Evolutionary conservation across 2,888 invertebrate genomes (phyloP), one percentile per base, ranked within the genome.

Genomic region (Drosophila mercatorum): DNA sequence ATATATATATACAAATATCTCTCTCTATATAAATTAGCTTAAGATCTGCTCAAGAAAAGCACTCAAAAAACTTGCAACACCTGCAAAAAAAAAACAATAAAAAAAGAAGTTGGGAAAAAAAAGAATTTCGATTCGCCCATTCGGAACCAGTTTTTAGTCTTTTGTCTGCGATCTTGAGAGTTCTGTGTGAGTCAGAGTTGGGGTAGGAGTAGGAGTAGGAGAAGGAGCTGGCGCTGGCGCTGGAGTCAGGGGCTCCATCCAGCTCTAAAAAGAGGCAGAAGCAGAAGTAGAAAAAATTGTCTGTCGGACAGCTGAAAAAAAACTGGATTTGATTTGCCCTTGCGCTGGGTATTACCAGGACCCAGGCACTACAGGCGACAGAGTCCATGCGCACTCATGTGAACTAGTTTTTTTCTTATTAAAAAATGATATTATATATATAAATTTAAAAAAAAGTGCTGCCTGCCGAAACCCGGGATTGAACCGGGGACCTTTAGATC

Each of bases 401-500:
- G 31, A 34, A 34, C 31, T 34, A 28, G 28, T 28, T 28, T 6
- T 34, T 34, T 34, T 34, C 6, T 5, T 34, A 34, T n/a, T 28
- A 28, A 28, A 28, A 28, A 28, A 28, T 28, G 17, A 17, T 17
- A 17, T 28, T 8, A 49, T 12, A 52, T 7, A 38, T 0, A 8
- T 8, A 38, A 40, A 12, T 10, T 5, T 10, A 12, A 14, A 22
- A 8, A 8, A 8, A 52, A 26, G 26, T 3, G 17, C 11, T 11
- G 31, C 2, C 1, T 95, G 95, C 95, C 95, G 95, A 95, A 95
- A 95, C 95, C 95, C 93, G 95, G 95, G 95, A 95, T 95, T 93
- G 95, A 95, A 95, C 95, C 95, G 94, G 95, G 95, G 95, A 95
- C 95, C 94, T 95, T 95, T 95, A 95, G 95, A 95, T 95, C 95